Percentiles rank a stretch among this genome's conserved stretches.
Evolutionary conservation across 2,888 invertebrate genomes (phyloP).

Genomic region (Chrysodeixis includens): DNA sequence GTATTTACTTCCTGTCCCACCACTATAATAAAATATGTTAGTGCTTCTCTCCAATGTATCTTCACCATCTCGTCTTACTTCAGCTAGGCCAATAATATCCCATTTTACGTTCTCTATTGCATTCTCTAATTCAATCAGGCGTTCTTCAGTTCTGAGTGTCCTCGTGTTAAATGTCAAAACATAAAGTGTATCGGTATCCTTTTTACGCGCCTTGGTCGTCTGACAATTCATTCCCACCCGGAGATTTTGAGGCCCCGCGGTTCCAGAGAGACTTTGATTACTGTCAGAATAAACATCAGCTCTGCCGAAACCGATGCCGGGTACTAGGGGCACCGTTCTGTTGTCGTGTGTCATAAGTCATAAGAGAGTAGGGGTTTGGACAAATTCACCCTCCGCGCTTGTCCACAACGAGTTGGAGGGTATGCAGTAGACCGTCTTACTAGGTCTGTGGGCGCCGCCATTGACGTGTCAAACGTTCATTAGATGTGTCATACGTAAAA

Average conservation of each 20-base stretch:
- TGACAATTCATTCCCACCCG: constrained; percentile 8
- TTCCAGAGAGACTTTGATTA: constrained; percentile 3
- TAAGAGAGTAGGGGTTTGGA: too few species aligned
- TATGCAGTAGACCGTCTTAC: too few species aligned
- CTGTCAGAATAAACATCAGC: neutral
- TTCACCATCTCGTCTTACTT: constrained; percentile 13
- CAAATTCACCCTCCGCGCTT: too few species aligned
- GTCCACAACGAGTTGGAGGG: too few species aligned
- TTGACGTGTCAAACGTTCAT: too few species aligned
- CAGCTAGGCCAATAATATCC: constrained; percentile 2
- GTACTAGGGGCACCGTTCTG: constrained; percentile 10
- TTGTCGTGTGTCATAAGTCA: too few species aligned
- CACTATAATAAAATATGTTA: constrained; percentile 6
- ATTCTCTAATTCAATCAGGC: constrained; percentile 12
- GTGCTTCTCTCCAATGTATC: neutral
- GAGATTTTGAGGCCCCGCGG: constrained; percentile 9
- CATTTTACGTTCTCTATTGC: constrained; percentile 14
- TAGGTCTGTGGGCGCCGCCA: too few species aligned
- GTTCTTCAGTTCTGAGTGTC: constrained; percentile 9
- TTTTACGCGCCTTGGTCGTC: neutral
- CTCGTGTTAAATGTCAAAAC: constrained; percentile 8
- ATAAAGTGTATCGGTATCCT: constrained; percentile 5
- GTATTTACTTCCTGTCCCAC: neutral
- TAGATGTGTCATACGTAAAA: too few species aligned
- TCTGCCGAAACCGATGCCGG: constrained; percentile 10